Evolutionary conservation across 2,113 vertebrate genomes (phyloP), one percentile per base, ranked within the genome.

Genomic region (Vulpes vulpes): DNA sequence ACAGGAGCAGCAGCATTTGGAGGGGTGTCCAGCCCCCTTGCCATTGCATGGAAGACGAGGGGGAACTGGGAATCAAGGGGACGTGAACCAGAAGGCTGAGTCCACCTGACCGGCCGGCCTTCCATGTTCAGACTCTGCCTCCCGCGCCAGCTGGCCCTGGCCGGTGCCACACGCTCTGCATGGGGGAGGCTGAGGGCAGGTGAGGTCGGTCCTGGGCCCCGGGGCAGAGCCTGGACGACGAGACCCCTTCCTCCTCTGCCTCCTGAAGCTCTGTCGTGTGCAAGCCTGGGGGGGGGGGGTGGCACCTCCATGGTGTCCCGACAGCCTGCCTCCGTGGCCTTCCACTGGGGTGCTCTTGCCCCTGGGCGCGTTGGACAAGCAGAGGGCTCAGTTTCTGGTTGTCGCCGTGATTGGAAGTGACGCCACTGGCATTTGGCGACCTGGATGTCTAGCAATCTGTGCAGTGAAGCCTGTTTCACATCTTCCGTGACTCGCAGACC

Each of bases 401-500:
- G 57, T 30, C 22, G 12, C 8, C 27, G 5, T 27, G 55, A 27
- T 23, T 4, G 3, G 49, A 65, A 84, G 30, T 4, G 17, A 81
- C 5, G 10, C 57, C 9, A 0, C 6, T 79, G 81, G 64, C 57
- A 1, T 12, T 76, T 20, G 35, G 71, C 85, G 43, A 65, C 9
- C 27, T 0, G 17, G 80, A 0, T 14, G 19, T 51, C 79, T 43
- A 3, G 59, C 25, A 1, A 11, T 49, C 30, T 14, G 7, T 5
- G 9, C 65, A 3, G 1, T 0, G 3, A 3, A 64, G 62, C 0
- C 0, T 3, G 2, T 49, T 14, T 59, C 74, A 12, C 49, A 0
- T 27, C 67, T 23, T 1, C 7, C 51, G 2, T 0, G 14, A 11
- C 91, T 35, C 19, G 51, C 16, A 25, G 11, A 32, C 2, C 14